Evolutionary conservation across 1,140 invertebrate genomes (phyloP).

Genomic region (Drosophila suzukii): DNA sequence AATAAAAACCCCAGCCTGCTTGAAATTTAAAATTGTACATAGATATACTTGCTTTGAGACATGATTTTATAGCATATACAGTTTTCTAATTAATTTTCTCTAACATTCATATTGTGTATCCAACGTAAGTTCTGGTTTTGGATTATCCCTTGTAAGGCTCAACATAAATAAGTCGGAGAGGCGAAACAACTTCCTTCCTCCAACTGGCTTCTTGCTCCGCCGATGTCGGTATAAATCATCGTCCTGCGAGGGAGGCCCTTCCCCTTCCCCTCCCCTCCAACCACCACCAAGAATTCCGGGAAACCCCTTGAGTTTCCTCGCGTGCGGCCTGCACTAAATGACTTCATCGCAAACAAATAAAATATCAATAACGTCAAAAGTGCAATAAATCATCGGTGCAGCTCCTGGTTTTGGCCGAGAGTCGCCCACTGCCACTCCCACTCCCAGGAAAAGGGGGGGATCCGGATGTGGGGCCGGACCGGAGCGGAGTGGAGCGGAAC

Average conservation of each 20-base stretch:
- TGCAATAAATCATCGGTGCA: constrained; percentile 66
- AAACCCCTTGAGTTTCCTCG: neutral
- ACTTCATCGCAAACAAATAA: constrained; percentile 75
- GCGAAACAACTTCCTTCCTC: neutral
- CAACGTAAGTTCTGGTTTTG: too few species aligned
- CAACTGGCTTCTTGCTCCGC: too few species aligned
- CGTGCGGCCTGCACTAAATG: constrained; percentile 50
- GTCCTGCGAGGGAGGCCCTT: neutral
- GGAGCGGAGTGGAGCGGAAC: neutral
- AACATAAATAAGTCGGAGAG: constrained; percentile 1
- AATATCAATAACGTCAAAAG: constrained; percentile 76
- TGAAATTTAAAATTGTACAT: neutral
- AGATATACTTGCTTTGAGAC: too few species aligned
- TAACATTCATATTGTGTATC: too few species aligned
- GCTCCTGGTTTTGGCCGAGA: constrained; percentile 5
- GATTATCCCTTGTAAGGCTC: neutral
- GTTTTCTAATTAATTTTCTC: too few species aligned
- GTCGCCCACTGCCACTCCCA: neutral
- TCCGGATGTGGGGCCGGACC: neutral
- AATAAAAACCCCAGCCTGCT: neutral
- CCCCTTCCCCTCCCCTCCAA: neutral
- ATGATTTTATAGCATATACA: too few species aligned
- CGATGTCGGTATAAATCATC: constrained; percentile 26
- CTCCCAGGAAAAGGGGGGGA: neutral
- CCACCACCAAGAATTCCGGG: neutral